phyloP scores from a whole-genome alignment of 2,797 vertebrate genomes.

The Margarornis squamiger region DNA sequence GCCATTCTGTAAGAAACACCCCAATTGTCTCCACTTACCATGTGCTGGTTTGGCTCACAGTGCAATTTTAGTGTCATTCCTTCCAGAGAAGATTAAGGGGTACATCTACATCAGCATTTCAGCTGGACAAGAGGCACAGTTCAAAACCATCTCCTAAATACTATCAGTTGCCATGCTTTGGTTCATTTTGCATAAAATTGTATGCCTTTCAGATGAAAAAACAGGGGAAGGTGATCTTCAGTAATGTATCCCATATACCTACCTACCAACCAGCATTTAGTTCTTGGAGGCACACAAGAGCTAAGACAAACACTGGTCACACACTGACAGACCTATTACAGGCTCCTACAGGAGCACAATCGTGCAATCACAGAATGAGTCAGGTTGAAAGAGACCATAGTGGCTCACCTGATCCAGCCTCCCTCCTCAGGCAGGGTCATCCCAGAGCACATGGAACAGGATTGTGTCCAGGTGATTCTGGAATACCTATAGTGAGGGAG shows the following conservation, averaged over 20 bases:
- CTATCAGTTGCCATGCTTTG: not conserved
- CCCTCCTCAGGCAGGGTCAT: not conserved
- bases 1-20: not conserved
- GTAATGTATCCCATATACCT: not conserved
- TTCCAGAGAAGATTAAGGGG: not conserved
- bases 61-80: not conserved
- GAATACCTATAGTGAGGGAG: too few species aligned
- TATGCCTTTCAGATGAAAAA: not conserved
- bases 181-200: not conserved
- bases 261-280: not conserved
- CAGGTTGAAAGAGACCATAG: not conserved
- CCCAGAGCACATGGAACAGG: not conserved
- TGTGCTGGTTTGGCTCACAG: not conserved
- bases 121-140: not conserved
- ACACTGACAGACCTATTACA: not conserved
- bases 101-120: not conserved
- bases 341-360: not conserved
- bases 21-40: not conserved
- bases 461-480: not conserved
- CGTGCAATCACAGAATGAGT: not conserved
- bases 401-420: not conserved
- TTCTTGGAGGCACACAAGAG: not conserved
- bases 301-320: not conserved
- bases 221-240: not conserved
- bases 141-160: not conserved